Evolutionary conservation across 2,113 vertebrate species (phyloP).

Genomic region (Notechis scutatus): DNA sequence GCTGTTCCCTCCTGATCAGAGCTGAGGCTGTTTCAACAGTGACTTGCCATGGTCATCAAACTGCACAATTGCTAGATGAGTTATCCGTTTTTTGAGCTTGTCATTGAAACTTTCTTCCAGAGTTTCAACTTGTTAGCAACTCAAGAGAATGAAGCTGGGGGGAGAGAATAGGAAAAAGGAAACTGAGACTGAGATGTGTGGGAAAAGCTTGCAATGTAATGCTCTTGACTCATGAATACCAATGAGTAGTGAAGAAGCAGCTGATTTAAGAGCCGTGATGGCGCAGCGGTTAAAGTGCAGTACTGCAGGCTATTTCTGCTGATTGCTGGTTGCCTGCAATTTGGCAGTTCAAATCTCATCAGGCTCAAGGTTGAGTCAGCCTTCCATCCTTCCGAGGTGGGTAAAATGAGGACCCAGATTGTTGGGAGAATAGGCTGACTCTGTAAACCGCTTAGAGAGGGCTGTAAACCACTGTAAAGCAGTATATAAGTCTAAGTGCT

Average conservation of each 20-base stretch:
- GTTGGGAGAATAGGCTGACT: too few species aligned
- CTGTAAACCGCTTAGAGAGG: too few species aligned
- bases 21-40: constrained; percentile 57
- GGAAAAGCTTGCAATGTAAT: constrained; percentile 49
- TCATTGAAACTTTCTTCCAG: constrained; percentile 48
- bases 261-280: too few species aligned
- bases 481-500: too few species aligned
- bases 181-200: constrained; percentile 32
- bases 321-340: too few species aligned
- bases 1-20: constrained; percentile 61
- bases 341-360: too few species aligned
- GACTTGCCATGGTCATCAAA: constrained; percentile 54
- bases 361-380: too few species aligned
- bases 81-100: constrained; percentile 53
- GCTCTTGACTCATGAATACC: background rate
- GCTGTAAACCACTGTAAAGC: too few species aligned
- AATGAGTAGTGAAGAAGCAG: background rate
- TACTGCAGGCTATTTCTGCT: too few species aligned
- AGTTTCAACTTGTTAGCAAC: constrained; percentile 24
- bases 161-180: background rate
- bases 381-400: too few species aligned
- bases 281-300: too few species aligned
- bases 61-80: constrained; percentile 45
- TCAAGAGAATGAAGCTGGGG: background rate
- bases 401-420: too few species aligned